These are phyloP conservation scores for Hetaerina titia DNA, from an alignment of 2,888 invertebrate genomes.

Conservation along the genomic window DNA sequence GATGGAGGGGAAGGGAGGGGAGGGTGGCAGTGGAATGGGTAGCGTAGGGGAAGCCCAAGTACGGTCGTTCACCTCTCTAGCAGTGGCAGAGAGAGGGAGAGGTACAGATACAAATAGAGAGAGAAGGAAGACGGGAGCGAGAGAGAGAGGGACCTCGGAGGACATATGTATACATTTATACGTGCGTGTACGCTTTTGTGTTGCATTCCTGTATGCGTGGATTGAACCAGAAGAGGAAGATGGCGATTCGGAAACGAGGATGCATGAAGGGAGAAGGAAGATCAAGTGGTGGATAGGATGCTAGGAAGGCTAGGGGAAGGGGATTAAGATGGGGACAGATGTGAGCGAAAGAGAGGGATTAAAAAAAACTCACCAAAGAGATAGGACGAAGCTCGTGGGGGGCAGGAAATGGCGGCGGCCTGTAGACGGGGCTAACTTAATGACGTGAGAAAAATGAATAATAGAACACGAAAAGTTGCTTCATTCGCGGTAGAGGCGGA, in stretches of 20 bases:
- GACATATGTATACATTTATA: not conserved
- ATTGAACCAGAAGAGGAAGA: not conserved
- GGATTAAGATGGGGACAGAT: constrained; percentile 16
- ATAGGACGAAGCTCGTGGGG: not conserved
- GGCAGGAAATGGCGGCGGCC: not conserved
- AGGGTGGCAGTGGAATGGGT: not conserved
- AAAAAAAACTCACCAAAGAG: not conserved
- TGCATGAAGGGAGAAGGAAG: not conserved
- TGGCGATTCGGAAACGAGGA: not conserved
- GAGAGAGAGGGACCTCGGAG: not conserved
- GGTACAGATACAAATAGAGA: constrained; percentile 25
- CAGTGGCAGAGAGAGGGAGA: not conserved
- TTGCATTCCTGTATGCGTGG: not conserved
- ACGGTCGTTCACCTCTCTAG: constrained; percentile 58
- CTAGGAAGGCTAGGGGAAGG: not conserved
- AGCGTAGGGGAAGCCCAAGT: constrained; percentile 39
- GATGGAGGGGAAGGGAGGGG: not conserved
- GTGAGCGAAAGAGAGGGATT: not conserved
- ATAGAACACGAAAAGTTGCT: not conserved
- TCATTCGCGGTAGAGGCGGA: not conserved
- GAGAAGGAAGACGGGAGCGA: not conserved
- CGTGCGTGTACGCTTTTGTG: too few species aligned
- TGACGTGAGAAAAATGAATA: constrained; percentile 4
- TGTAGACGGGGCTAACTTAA: not conserved
- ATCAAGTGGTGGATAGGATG: not conserved